Conservation (phyloP, 2,888 invertebrate species). For the Periphyllus acericola region DNA sequence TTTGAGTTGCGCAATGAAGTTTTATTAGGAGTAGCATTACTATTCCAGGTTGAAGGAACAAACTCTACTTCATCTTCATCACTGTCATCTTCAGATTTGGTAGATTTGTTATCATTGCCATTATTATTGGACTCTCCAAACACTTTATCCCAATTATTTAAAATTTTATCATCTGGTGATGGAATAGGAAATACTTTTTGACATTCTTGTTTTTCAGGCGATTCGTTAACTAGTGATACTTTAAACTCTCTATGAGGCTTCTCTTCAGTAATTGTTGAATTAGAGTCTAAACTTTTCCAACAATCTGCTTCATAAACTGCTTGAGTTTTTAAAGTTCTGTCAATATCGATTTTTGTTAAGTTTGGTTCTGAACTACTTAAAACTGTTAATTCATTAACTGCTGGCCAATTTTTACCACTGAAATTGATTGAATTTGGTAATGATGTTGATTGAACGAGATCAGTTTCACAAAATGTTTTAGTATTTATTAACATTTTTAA, state of each 20-base stretch:
- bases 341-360: slow-evolving; percentile 35
- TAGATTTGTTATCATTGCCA: slow-evolving; percentile 64
- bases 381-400: slow-evolving; percentile 55
- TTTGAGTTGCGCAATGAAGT: slow-evolving; percentile 77
- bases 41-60: slow-evolving; percentile 85
- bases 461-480: slow-evolving; percentile 44
- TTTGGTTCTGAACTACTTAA: slow-evolving; percentile 36
- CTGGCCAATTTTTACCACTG: slow-evolving; percentile 58
- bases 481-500: slow-evolving; percentile 42
- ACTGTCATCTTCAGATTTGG: slow-evolving; percentile 41
- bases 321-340: slow-evolving; percentile 38
- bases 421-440: slow-evolving; percentile 64
- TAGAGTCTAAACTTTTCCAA: slow-evolving; percentile 51
- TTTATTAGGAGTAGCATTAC: slow-evolving; percentile 79
- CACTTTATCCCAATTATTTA: slow-evolving; percentile 35
- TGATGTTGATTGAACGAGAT: slow-evolving; percentile 63
- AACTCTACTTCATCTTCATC: slow-evolving; percentile 70
- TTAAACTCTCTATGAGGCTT: slow-evolving; percentile 49
- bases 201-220: slow-evolving; percentile 22
- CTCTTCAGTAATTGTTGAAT: slow-evolving; percentile 45
- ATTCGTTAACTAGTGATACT: slow-evolving; percentile 47
- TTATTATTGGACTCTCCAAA: slow-evolving; percentile 32
- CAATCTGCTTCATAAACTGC: slow-evolving; percentile 44
- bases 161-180: slow-evolving; percentile 31
- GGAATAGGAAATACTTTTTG: slow-evolving; percentile 8